Evolutionary conservation across 2,113 vertebrate genomes (phyloP).

Genomic region (Prochilodus magdalenae): DNA sequence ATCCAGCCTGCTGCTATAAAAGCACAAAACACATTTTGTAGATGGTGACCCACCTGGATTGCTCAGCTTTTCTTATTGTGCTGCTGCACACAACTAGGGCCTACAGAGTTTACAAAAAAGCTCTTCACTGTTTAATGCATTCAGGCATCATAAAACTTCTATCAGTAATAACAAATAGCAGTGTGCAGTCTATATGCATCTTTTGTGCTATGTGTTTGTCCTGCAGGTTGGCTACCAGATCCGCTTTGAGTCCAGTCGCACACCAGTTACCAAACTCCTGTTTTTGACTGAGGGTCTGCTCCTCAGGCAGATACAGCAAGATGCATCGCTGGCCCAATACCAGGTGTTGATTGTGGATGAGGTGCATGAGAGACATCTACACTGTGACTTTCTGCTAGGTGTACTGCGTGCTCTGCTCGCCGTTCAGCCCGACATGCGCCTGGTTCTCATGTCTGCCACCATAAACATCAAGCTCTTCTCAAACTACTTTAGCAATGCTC

Average conservation of each 20-base stretch:
- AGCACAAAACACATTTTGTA: too few relatives aligned
- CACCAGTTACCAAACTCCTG: constrained; percentile 79
- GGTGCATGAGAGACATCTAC: constrained; percentile 91
- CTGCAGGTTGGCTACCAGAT: constrained; percentile 91
- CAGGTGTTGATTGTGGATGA: constrained; percentile 86
- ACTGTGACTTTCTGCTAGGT: constrained; percentile 89
- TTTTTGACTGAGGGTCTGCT: constrained; percentile 93
- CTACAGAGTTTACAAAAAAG: neutral
- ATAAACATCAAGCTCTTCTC: constrained; percentile 93
- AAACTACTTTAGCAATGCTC: constrained; percentile 80
- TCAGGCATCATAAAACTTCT: neutral
- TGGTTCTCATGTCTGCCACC: constrained; percentile 94
- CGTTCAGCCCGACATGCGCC: constrained; percentile 76
- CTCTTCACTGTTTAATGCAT: too few relatives aligned
- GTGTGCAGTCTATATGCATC: neutral
- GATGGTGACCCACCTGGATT: too few relatives aligned
- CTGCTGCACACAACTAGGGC: neutral
- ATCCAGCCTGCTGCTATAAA: too few relatives aligned
- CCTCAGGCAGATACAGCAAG: constrained; percentile 87
- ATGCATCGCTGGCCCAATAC: constrained; percentile 77
- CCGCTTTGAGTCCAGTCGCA: constrained; percentile 88
- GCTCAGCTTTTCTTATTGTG: neutral
- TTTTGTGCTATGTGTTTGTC: neutral
- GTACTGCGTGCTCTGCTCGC: constrained; percentile 81
- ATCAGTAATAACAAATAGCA: neutral